phyloP scores from a whole-genome alignment of 2,113 vertebrate genomes.

The Corythornis cristatus region DNA sequence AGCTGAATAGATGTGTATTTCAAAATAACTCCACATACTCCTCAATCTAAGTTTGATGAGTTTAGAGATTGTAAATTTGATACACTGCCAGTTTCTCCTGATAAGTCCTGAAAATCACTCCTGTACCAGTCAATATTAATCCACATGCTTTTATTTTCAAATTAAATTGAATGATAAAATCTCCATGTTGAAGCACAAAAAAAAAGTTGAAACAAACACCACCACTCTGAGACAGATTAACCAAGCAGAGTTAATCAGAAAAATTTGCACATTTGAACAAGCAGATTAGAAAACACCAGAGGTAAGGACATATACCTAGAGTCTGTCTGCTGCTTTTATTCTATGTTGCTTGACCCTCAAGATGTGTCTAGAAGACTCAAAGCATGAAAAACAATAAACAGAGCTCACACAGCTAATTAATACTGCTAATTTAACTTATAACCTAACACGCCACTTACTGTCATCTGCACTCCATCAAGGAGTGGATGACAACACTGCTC shows the following conservation, averaged over 20 bases:
- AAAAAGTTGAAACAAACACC: not conserved
- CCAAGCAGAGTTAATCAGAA: not conserved
- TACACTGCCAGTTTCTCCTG: not conserved
- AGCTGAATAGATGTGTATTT: not conserved
- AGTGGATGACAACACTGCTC: not conserved
- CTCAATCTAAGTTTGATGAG: not conserved
- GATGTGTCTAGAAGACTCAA: not conserved
- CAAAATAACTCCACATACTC: not conserved
- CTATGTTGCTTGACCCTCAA: not conserved
- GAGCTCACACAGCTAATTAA: slow-evolving; percentile 26
- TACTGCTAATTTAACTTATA: not conserved
- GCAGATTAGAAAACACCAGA: not conserved
- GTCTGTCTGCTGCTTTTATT: not conserved
- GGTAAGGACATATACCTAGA: not conserved
- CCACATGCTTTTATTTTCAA: not conserved
- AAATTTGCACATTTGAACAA: not conserved
- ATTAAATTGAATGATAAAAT: not conserved
- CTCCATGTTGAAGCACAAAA: not conserved
- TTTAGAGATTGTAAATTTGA: not conserved
- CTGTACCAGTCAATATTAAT: not conserved
- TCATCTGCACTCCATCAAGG: not conserved
- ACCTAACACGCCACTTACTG: not conserved
- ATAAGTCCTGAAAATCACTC: not conserved
- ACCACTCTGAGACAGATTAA: not conserved
- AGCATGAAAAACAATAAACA: not conserved